Evolutionary conservation across 2,888 invertebrate genomes (phyloP), one percentile per base, ranked within the genome.

Genomic region (Ditula angustiorana): DNA sequence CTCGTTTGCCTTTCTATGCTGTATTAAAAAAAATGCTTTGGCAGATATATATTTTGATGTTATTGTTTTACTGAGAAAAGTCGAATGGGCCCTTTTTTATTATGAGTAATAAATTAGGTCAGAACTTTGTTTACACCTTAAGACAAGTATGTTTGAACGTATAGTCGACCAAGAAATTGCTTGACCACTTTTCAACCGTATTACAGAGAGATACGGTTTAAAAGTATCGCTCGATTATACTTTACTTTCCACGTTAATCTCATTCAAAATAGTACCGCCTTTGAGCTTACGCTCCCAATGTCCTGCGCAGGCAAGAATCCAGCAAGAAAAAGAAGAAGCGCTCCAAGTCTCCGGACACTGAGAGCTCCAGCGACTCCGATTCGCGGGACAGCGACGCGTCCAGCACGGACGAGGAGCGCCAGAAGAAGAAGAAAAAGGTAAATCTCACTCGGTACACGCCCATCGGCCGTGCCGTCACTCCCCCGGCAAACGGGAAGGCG

Each of bases 321-420:
- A 83, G 84, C 71, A 92, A 93, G 83, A 93, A 92, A 69, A 92
- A 94, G 83, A 94, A 94, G 87, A 94, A 94, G 77, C 93, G 94
- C 53, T 93, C 94, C 37, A 93, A 93, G 61, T 94, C 94, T 26
- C 89, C 91, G 5, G 93, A 93, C 71, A 85, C 88, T 5, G 94
- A 92, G 26, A 90, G 91, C 55, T 91, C 90, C n/a, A 93, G 84
- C 72, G 92, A 90, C 62, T 89, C 86, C 35, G 88, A 87, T 1
- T 87, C 83, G 62, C 91, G 88, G 65, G 87, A 86, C 69, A 85
- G 83, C 68, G 88, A 86, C 66, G 78, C 82, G 0, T 81, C 70
- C 67, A 84, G 80, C 67, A 85, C 90, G 0, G 91, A 86, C 61
- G 90, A 88, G 33, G 88, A 87, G 24, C 79, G 80, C 35, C 85